A percentile compares a stretch with the other conserved stretches of the same genome.
These are phyloP conservation scores for Ophioninae sp. DNA, from an alignment of 2,888 invertebrate species.

Conservation along the genomic window DNA sequence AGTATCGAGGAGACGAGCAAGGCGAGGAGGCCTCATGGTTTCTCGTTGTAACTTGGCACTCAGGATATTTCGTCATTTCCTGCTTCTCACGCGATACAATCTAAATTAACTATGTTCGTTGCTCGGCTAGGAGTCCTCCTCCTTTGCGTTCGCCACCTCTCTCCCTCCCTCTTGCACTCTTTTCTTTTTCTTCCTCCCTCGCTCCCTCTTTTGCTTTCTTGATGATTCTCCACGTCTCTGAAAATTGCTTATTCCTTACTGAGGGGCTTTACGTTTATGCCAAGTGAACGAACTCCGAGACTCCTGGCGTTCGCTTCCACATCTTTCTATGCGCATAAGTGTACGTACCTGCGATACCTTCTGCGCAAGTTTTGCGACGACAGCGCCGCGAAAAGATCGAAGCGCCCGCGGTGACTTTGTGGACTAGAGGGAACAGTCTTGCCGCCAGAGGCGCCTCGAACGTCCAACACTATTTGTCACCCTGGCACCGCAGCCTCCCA, in stretches of 20 bases:
- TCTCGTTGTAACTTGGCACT: conserved; percentile 79
- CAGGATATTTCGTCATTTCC: conserved; percentile 82
- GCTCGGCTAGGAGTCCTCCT: conserved; percentile 79
- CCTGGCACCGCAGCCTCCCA: background rate
- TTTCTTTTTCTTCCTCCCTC: conserved; percentile 42
- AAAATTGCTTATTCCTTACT: conserved; percentile 80
- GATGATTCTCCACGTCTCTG: conserved; percentile 75
- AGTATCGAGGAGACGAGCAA: conserved; percentile 65
- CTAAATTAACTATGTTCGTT: conserved; percentile 81
- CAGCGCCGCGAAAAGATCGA: background rate
- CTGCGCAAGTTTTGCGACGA: conserved; percentile 1
- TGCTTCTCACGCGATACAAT: conserved; percentile 82
- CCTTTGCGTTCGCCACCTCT: conserved; percentile 65
- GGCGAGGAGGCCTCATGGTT: conserved; percentile 68
- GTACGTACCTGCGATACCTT: background rate
- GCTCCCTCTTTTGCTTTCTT: conserved; percentile 58
- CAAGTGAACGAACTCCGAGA: conserved; percentile 39
- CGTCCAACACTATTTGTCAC: background rate
- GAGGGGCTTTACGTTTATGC: conserved; percentile 66
- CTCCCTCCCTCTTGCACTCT: conserved; percentile 32
- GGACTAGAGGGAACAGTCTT: background rate
- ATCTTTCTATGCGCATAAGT: conserved; percentile 4
- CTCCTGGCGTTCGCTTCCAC: conserved; percentile 35
- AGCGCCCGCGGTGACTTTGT: background rate
- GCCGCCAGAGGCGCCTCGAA: background rate